These are phyloP conservation scores for Bibio marci DNA, from an alignment of 2,888 invertebrate species.

Conservation along the genomic window DNA sequence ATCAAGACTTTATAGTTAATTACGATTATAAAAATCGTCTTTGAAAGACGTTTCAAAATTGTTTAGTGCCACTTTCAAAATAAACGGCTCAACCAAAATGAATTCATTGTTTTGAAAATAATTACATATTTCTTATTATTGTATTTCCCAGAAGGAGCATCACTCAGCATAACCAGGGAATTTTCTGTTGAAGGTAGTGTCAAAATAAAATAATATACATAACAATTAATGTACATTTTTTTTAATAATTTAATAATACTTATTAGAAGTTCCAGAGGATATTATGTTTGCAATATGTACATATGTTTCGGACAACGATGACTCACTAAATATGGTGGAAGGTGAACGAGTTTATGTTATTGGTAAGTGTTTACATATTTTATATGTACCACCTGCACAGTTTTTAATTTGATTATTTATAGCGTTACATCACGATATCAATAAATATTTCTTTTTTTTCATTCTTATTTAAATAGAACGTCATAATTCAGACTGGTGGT, in stretches of 20 bases:
- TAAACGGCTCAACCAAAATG: too few species aligned
- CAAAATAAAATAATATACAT: too few species aligned
- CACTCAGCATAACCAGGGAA: conserved; percentile 32
- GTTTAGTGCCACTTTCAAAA: too few species aligned
- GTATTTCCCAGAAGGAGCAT: conserved; percentile 53
- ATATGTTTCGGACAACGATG: conserved; percentile 72
- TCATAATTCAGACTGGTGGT: conserved; percentile 85
- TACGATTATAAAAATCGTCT: too few species aligned
- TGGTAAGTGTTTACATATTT: conserved; percentile 32
- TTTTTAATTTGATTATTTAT: neutral
- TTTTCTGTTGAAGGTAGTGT: conserved; percentile 25
- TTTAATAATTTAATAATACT: conserved; percentile 12
- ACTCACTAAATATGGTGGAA: conserved; percentile 76
- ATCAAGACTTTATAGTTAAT: too few species aligned
- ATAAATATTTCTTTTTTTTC: too few species aligned
- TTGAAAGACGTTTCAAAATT: too few species aligned
- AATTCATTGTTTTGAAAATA: too few species aligned
- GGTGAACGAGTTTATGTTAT: conserved; percentile 75
- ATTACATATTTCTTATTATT: too few species aligned
- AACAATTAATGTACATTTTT: neutral
- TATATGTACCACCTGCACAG: conserved; percentile 1
- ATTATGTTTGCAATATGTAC: conserved; percentile 69
- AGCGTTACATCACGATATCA: too few species aligned
- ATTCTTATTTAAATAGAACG: conserved; percentile 38
- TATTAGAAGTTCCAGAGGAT: conserved; percentile 7